Evolutionary conservation across 2,888 invertebrate genomes (phyloP).

Genomic region (Lasius platythorax): DNA sequence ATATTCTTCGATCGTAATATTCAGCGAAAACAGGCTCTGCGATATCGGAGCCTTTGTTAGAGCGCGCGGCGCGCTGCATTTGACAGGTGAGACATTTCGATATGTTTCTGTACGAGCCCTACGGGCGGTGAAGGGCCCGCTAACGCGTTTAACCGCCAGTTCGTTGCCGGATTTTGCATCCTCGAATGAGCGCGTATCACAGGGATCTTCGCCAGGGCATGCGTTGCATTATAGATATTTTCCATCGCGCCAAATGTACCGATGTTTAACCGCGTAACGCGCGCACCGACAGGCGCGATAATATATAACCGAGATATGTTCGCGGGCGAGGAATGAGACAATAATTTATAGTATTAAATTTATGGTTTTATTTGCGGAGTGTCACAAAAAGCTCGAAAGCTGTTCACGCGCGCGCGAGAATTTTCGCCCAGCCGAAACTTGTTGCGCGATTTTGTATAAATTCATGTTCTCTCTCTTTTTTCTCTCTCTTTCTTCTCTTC

Average conservation of each 20-base stretch:
- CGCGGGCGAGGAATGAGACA: neutral
- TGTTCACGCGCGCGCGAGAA: neutral
- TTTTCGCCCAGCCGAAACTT: conserved; percentile 50
- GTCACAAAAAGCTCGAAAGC: neutral
- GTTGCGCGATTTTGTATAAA: conserved; percentile 48
- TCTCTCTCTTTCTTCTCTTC: neutral
- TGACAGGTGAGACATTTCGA: conserved; percentile 41
- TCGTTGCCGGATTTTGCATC: neutral
- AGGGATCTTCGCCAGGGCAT: neutral
- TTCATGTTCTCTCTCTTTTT: neutral
- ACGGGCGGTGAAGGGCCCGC: conserved; percentile 12
- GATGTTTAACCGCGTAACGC: conserved; percentile 28
- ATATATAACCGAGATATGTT: neutral
- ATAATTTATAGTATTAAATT: neutral
- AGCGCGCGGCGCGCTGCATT: conserved; percentile 11
- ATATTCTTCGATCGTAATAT: neutral
- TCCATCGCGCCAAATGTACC: conserved; percentile 5
- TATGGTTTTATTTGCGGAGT: conserved; percentile 1
- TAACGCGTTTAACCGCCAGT: conserved; percentile 35
- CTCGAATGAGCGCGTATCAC: neutral
- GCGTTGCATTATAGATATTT: conserved; percentile 2
- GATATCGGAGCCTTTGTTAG: neutral
- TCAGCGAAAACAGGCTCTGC: conserved; percentile 11
- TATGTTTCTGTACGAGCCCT: conserved; percentile 17
- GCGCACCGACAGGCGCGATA: neutral